Conservation (phyloP, 2,797 vertebrate genomes). For the Decapterus maruadsi region DNA sequence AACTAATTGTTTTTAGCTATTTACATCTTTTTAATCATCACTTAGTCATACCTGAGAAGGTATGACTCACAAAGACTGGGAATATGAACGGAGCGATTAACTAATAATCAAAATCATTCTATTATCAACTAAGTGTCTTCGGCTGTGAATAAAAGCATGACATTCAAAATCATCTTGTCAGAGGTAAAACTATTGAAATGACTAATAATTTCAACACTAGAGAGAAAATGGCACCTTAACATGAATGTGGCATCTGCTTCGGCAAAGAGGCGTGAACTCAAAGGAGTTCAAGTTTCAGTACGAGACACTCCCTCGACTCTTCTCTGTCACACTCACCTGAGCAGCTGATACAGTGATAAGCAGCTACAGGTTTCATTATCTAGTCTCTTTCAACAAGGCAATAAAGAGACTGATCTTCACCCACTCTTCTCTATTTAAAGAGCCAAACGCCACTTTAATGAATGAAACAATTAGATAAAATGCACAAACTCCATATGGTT, state of each 20-base stretch:
- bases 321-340: constrained; percentile 15
- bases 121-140: not conserved
- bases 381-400: constrained; percentile 18
- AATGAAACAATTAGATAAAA: not conserved
- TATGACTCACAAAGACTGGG: not conserved
- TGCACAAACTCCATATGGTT: not conserved
- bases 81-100: not conserved
- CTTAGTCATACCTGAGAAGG: not conserved
- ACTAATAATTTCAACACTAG: constrained; percentile 5
- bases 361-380: constrained; percentile 42
- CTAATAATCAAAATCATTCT: no score
- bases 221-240: not conserved
- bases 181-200: not conserved
- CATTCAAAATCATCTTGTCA: not conserved
- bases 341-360: constrained; percentile 11
- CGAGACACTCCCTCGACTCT: constrained; percentile 8
- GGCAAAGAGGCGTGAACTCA: constrained; percentile 12
- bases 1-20: not conserved
- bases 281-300: constrained; percentile 1
- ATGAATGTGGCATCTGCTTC: constrained; percentile 23
- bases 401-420: constrained; percentile 22
- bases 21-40: not conserved
- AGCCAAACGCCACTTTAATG: not conserved
- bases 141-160: not conserved
- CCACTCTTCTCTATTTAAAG: constrained; percentile 12